A percentile compares a stretch with the other conserved stretches of the same genome.
phyloP scores from a whole-genome alignment of 1,140 invertebrate species.

The Batillaria attramentaria region DNA sequence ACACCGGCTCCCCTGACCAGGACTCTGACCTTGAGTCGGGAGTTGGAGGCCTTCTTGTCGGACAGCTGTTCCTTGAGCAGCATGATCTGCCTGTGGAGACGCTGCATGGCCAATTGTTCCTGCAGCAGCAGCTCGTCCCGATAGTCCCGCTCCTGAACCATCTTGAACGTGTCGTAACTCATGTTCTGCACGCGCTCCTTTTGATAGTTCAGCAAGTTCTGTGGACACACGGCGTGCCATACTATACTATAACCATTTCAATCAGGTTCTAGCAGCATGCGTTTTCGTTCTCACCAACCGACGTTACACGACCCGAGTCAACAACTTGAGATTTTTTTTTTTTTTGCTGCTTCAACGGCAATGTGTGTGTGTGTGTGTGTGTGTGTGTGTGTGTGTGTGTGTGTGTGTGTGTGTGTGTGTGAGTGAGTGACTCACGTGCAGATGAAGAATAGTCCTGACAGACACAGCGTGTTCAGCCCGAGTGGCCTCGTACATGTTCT shows the following conservation, averaged over 20 bases:
- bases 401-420: too few relatives aligned
- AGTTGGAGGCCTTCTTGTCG: constrained; percentile 19
- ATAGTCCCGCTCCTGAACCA: constrained; percentile 20
- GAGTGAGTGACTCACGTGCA: too few relatives aligned
- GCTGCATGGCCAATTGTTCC: constrained; percentile 4
- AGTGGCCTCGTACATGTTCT: constrained; percentile 18
- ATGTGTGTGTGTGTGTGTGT: too few relatives aligned
- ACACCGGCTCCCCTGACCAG: too few relatives aligned
- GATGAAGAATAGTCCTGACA: constrained; percentile 5
- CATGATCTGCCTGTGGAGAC: constrained; percentile 8
- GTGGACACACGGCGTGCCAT: too few relatives aligned
- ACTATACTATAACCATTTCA: too few relatives aligned
- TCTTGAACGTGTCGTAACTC: constrained; percentile 9
- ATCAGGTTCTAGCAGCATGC: too few relatives aligned
- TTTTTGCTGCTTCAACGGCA: too few relatives aligned
- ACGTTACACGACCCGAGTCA: too few relatives aligned
- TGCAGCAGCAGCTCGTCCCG: constrained; percentile 17
- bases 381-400: too few relatives aligned
- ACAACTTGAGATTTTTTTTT: too few relatives aligned
- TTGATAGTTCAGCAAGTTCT: background rate
- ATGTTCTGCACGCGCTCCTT: background rate
- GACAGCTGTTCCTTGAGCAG: constrained; percentile 6
- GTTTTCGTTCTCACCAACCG: too few relatives aligned
- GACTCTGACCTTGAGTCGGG: constrained; percentile 22
- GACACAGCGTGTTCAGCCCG: constrained; percentile 13